A percentile compares a stretch with the other conserved stretches of the same genome.
phyloP scores from a whole-genome alignment of 2,113 vertebrate genomes.

The Sceloporus tristichus region DNA sequence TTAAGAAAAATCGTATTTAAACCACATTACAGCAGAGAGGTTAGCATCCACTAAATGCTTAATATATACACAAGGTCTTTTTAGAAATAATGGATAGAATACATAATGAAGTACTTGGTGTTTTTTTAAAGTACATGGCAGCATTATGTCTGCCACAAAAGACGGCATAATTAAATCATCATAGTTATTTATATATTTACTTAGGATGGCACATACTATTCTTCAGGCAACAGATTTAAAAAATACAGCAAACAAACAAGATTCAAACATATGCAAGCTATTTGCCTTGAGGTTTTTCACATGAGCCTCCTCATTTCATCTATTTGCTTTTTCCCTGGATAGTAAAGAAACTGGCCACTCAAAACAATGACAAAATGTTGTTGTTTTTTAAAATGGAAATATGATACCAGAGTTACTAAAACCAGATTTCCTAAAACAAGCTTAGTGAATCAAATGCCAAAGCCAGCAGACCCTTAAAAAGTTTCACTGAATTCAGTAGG shows the following conservation, averaged over 20 bases:
- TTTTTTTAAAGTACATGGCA: background rate
- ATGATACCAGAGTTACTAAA: background rate
- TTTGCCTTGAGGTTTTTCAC: slow-evolving; percentile 7
- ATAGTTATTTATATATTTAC: background rate
- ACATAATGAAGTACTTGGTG: background rate
- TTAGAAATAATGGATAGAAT: background rate
- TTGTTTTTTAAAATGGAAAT: too few relatives aligned
- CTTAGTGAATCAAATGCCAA: background rate
- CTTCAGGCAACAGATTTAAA: background rate
- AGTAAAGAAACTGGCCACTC: background rate
- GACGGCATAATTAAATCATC: background rate
- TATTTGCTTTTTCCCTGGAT: background rate
- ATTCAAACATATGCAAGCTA: background rate
- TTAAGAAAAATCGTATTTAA: background rate
- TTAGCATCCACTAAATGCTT: background rate
- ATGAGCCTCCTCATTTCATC: background rate
- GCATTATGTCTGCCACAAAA: background rate
- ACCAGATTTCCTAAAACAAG: background rate
- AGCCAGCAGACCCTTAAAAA: background rate
- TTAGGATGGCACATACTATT: background rate
- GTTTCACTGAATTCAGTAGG: background rate
- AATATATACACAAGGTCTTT: background rate
- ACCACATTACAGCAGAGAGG: background rate
- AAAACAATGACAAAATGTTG: background rate
- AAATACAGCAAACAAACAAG: background rate